phyloP scores from a whole-genome alignment of 2,113 vertebrate species.

The Trematomus loennbergii region DNA sequence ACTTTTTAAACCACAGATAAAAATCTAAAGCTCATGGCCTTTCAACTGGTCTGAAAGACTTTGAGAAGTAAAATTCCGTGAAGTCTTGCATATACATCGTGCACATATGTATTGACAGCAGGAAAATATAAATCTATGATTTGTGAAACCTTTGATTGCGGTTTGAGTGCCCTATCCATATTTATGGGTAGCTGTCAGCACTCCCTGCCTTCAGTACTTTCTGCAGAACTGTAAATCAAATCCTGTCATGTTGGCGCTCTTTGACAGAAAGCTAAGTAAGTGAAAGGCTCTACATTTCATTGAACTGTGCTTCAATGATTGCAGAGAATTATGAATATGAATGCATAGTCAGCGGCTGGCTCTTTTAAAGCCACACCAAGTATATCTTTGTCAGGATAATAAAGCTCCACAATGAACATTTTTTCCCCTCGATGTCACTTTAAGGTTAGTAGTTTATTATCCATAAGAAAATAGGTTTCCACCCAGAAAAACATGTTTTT shows the following conservation, averaged over 20 bases:
- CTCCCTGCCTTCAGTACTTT: slow-evolving; percentile 48
- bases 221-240: slow-evolving; percentile 65
- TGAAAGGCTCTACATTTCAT: slow-evolving; percentile 37
- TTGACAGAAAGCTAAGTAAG: slow-evolving; percentile 66
- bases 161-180: slow-evolving; percentile 67
- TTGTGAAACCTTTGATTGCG: slow-evolving; percentile 68
- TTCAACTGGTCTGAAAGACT: slow-evolving; percentile 28
- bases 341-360: slow-evolving; percentile 1
- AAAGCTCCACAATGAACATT: background rate
- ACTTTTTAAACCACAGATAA: slow-evolving; percentile 22
- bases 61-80: slow-evolving; percentile 2
- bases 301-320: slow-evolving; percentile 31
- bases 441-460: background rate
- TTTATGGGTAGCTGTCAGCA: slow-evolving; percentile 64
- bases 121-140: slow-evolving; percentile 62
- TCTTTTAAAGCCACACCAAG: background rate
- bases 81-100: slow-evolving; percentile 23
- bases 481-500: no score
- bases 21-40: slow-evolving; percentile 21
- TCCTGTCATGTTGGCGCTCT: slow-evolving; percentile 32
- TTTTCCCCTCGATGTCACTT: background rate
- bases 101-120: slow-evolving; percentile 39
- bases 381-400: background rate
- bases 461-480: background rate
- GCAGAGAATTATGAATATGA: slow-evolving; percentile 20